A percentile compares a stretch with the other conserved stretches of the same genome.
Conservation (phyloP, 1,140 invertebrate genomes). For the Mesaphorura yosii region DNA sequence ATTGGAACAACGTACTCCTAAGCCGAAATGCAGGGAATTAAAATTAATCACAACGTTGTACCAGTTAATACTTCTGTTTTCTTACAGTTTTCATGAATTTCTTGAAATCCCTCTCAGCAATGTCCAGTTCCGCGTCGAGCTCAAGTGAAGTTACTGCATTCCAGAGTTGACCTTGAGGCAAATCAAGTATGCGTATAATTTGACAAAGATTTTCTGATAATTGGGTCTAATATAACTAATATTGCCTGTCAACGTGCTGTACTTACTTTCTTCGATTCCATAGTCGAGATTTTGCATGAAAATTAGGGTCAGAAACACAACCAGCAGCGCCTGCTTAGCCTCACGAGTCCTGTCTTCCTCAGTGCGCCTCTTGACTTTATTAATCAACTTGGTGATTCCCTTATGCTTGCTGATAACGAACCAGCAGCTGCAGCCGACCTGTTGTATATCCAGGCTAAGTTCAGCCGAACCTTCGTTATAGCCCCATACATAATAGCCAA, state of each 20-base stretch:
- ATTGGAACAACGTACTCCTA: not conserved
- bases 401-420: too few relatives aligned
- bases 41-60: not conserved
- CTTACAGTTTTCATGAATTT: conserved; percentile 10
- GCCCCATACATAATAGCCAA: too few relatives aligned
- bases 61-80: not conserved
- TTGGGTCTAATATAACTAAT: too few relatives aligned
- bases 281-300: not conserved
- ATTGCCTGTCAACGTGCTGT: too few relatives aligned
- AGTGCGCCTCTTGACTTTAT: too few relatives aligned
- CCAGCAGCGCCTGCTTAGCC: too few relatives aligned
- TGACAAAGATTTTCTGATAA: not conserved
- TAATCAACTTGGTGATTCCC: too few relatives aligned
- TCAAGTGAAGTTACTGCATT: not conserved
- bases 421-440: too few relatives aligned
- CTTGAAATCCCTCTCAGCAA: not conserved
- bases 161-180: not conserved
- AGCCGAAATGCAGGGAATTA: not conserved
- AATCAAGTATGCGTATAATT: not conserved
- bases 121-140: not conserved
- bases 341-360: too few relatives aligned
- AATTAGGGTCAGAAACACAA: not conserved
- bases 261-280: not conserved
- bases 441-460: too few relatives aligned
- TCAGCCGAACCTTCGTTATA: too few relatives aligned